Conservation (phyloP, 1,140 invertebrate species). For the Meloidogyne hapla region DNA sequence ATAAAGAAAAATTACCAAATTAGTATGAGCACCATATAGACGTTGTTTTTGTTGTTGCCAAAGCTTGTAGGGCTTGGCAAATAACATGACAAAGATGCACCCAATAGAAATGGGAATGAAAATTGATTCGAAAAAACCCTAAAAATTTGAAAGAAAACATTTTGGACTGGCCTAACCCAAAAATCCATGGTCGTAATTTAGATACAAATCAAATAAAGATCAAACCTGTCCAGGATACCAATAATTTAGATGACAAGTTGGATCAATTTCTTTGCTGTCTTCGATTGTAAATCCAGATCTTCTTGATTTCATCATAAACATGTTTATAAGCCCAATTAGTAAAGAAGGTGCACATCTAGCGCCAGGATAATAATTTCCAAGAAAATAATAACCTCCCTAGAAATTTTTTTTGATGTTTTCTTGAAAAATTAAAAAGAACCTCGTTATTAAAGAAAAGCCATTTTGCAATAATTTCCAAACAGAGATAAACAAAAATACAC, state of each 20-base stretch:
- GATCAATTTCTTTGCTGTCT: constrained; percentile 1
- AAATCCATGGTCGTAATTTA: neutral
- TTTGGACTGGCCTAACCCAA: constrained; percentile 3
- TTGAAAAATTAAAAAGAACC: constrained; percentile 29
- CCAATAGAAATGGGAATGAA: constrained; percentile 76
- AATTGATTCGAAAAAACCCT: constrained; percentile 70
- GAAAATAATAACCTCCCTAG: constrained; percentile 44
- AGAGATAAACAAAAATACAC: constrained; percentile 88
- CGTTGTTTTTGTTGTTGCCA: constrained; percentile 58
- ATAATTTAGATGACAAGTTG: constrained; percentile 53
- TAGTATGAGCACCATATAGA: constrained; percentile 40
- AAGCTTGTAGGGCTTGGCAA: constrained; percentile 78
- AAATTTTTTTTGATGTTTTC: constrained; percentile 22
- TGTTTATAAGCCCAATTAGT: constrained; percentile 72
- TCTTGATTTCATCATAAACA: constrained; percentile 65
- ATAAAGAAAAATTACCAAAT: constrained; percentile 49
- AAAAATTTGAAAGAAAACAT: constrained; percentile 30
- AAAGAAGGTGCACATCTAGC: constrained; percentile 70
- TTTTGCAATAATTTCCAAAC: constrained; percentile 83
- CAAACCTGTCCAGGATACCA: constrained; percentile 64
- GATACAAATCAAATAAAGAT: neutral
- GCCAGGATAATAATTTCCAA: constrained; percentile 58
- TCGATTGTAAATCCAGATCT: constrained; percentile 46
- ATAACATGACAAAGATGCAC: constrained; percentile 87
- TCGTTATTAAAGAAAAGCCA: constrained; percentile 71